Conservation (phyloP, 2,113 vertebrate genomes). For the Triplophysa rosa region DNA sequence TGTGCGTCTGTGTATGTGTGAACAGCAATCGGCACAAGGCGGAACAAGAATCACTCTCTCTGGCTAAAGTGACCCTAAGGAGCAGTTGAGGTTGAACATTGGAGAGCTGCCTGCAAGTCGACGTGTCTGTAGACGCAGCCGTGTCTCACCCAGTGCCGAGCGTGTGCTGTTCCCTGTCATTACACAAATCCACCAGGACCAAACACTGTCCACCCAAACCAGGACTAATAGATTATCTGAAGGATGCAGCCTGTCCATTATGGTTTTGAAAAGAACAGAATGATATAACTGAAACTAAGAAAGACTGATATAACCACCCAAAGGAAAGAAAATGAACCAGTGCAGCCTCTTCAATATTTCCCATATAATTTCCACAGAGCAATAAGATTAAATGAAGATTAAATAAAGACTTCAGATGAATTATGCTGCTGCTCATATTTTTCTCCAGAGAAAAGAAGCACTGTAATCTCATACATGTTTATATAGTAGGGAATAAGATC, state of each 20-base stretch:
- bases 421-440: too few relatives aligned
- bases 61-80: constrained; percentile 73
- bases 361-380: too few relatives aligned
- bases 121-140: constrained; percentile 42
- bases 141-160: constrained; percentile 42
- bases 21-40: constrained; percentile 60
- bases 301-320: too few relatives aligned
- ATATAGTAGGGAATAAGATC: too few relatives aligned
- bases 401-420: too few relatives aligned
- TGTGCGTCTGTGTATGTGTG: constrained; percentile 47
- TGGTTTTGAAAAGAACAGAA: constrained; percentile 18
- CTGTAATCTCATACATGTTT: too few relatives aligned
- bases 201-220: constrained; percentile 54
- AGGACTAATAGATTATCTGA: constrained; percentile 64
- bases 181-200: constrained; percentile 54
- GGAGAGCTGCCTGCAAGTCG: constrained; percentile 19
- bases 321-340: not conserved
- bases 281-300: too few relatives aligned
- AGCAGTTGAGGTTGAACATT: constrained; percentile 60
- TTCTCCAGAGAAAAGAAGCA: too few relatives aligned
- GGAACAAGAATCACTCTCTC: constrained; percentile 71
- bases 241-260: constrained; percentile 45
- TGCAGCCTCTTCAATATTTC: too few relatives aligned
- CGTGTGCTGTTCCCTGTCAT: constrained; percentile 49
- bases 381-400: too few relatives aligned